Base-by-base conservation (phyloP, 2,797 vertebrate genomes). In the Buceros bicornis region DNA sequence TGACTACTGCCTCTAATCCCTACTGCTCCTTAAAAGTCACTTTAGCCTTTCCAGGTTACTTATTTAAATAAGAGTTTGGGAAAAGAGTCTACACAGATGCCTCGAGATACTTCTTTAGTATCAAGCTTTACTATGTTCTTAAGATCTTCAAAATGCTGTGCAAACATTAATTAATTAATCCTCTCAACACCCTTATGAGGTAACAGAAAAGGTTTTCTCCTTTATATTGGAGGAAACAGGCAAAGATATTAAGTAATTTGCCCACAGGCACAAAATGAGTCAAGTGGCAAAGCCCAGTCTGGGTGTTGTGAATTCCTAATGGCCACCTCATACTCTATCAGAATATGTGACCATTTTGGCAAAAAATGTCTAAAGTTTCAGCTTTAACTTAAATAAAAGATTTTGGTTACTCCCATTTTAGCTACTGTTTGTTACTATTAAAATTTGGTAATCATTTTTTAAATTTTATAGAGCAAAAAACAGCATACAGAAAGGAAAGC, bases 401-500 rank as follows among this genome's bases (percentile, higher is more conserved):
- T 81, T 93, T 90, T 56, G 40, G 35, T 65, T 84, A 62, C 10
- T 83, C 31, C 58, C 78, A 53, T 37, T 79, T 79, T 69, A 85
- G 26, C 56, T 77, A 76, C 64, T 57, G 15, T 35, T 82, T 42
- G 8, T 35, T 94, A 82, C 22, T 82, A 91, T 57, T 85, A 93
- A 47, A 37, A 88, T 40, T 90, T 47, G 14, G 28, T 43, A 87
- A 62, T 37, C 29, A 70, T 17, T 8, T 82, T 73, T 83, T 60
- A 81, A 73, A 64, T 57, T 67, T 37, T 65, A 62, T 1, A n/a
- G 76, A 91, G 84, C 82, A 79, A 95, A 61, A 93, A 96, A 90
- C 65, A 94, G 95, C 45, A 92, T 28, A 77, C 57, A 97, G 84
- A 95, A 90, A 92, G 58, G 57, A 95, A 94, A 95, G 80, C n/a